These are phyloP conservation scores for Vanacampus margaritifer DNA, from an alignment of 2,113 vertebrate species.

Conservation along the genomic window DNA sequence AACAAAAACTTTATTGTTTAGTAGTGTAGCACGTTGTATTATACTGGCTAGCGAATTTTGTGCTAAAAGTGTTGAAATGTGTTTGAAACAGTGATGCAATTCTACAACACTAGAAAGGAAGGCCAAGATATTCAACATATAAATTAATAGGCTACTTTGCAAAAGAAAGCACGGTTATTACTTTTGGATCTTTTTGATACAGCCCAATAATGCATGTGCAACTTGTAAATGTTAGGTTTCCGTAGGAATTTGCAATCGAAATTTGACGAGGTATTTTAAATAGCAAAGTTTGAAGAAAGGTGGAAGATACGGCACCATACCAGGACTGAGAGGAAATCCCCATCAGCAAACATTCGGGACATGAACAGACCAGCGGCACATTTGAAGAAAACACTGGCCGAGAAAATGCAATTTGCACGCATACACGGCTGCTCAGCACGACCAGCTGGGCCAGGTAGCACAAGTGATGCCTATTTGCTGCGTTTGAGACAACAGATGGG, in stretches of 20 bases:
- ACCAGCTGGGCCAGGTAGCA: slow-evolving; percentile 69
- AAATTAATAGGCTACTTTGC: no score
- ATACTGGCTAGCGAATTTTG: no score
- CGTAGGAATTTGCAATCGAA: background rate
- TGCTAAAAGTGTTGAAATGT: background rate
- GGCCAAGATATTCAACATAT: background rate
- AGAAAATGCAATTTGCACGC: slow-evolving; percentile 32
- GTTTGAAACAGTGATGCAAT: background rate
- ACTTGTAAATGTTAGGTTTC: background rate
- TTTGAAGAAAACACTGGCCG: slow-evolving; percentile 44
- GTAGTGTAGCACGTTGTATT: no score
- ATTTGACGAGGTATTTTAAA: background rate
- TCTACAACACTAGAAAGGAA: background rate
- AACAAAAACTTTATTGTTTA: no score
- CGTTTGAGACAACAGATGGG: slow-evolving; percentile 83
- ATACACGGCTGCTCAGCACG: slow-evolving; percentile 72
- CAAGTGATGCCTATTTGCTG: slow-evolving; percentile 77
- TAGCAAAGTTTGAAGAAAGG: background rate
- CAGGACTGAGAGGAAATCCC: background rate
- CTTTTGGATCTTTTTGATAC: background rate
- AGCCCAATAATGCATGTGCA: background rate
- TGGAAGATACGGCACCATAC: background rate
- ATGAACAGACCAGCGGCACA: slow-evolving; percentile 39
- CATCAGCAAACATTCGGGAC: slow-evolving; percentile 15
- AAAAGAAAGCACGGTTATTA: no score